These are phyloP conservation scores for Adelphocoris suturalis DNA, from an alignment of 2,888 invertebrate species.

Conservation along the genomic window DNA sequence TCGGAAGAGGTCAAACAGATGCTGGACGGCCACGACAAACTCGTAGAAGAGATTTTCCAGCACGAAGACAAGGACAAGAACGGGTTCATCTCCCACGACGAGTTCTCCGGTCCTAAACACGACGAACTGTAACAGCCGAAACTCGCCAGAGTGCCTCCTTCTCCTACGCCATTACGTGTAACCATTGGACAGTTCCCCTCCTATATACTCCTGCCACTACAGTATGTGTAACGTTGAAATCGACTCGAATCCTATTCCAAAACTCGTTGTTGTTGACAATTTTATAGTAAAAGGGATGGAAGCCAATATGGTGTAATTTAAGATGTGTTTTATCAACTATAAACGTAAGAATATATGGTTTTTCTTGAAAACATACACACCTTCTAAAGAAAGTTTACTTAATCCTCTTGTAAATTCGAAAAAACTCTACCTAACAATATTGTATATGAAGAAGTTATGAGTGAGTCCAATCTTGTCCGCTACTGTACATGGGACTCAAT, in stretches of 20 bases:
- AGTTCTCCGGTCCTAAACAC: slow-evolving; percentile 98
- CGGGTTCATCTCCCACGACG: slow-evolving; percentile 96
- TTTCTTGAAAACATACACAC: too few species aligned
- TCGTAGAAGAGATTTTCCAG: slow-evolving; percentile 97
- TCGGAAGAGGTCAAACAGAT: slow-evolving; percentile 90
- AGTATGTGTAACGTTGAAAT: not conserved
- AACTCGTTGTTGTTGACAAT: not conserved
- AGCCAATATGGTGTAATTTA: not conserved
- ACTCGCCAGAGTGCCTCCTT: slow-evolving; percentile 6
- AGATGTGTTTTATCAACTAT: too few species aligned
- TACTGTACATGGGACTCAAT: too few species aligned
- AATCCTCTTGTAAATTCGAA: too few species aligned
- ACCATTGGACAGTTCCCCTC: slow-evolving; percentile 7
- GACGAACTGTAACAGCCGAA: slow-evolving; percentile 89
- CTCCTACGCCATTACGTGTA: slow-evolving; percentile 17
- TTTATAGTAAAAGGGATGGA: not conserved
- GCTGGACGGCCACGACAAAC: slow-evolving; percentile 93
- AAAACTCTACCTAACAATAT: too few species aligned
- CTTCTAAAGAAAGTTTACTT: too few species aligned
- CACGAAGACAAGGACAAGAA: slow-evolving; percentile 98
- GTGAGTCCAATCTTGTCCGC: too few species aligned
- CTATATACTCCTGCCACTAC: not conserved
- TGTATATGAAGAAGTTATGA: too few species aligned
- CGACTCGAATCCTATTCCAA: not conserved
- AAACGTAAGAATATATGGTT: too few species aligned